Evolutionary conservation across 2,888 invertebrate genomes (phyloP).

Genomic region (Polydrusus pterygomalis): DNA sequence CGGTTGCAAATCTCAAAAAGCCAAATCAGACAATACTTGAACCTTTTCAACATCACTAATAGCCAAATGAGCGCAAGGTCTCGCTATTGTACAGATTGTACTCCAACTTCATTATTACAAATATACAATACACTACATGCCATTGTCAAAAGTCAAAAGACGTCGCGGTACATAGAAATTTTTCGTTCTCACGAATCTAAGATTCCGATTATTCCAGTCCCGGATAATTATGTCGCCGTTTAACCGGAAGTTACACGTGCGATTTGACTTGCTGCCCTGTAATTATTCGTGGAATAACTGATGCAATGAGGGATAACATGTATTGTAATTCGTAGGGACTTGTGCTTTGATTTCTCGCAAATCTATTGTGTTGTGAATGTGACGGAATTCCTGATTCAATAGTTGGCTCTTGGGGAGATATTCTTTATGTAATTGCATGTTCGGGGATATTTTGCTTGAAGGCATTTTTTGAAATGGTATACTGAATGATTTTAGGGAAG

Average conservation of each 20-base stretch:
- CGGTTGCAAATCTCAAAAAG: constrained; percentile 28
- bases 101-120: constrained; percentile 32
- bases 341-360: constrained; percentile 40
- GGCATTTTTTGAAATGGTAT: constrained; percentile 17
- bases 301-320: constrained; percentile 62
- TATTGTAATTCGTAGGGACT: constrained; percentile 60
- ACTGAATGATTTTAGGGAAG: not conserved
- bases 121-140: constrained; percentile 8
- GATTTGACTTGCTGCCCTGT: constrained; percentile 62
- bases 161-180: constrained; percentile 27
- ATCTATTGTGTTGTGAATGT: constrained; percentile 54
- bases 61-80: constrained; percentile 25
- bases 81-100: constrained; percentile 22
- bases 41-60: constrained; percentile 35
- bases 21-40: constrained; percentile 43
- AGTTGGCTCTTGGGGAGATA: constrained; percentile 63
- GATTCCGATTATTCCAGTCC: constrained; percentile 60
- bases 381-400: constrained; percentile 56
- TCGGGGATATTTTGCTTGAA: constrained; percentile 39
- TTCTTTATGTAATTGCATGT: constrained; percentile 64
- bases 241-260: constrained; percentile 69
- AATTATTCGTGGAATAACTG: constrained; percentile 62
- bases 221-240: constrained; percentile 64
- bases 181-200: constrained; percentile 67
- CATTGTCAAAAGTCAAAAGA: constrained; percentile 48